Conservation (phyloP, 2,888 invertebrate genomes). For the Acronicta alni region DNA sequence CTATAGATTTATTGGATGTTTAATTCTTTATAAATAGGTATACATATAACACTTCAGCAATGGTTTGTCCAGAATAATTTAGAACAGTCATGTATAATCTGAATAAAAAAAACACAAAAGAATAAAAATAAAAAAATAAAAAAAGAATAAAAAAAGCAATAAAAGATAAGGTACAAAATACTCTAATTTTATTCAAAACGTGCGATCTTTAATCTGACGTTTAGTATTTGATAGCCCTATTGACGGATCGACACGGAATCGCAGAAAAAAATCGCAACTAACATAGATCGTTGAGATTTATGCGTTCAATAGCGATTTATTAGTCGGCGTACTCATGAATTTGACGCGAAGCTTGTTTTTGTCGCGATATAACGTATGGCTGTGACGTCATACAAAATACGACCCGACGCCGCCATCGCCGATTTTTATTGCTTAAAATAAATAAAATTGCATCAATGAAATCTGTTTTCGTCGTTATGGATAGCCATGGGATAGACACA, state of each 20-base stretch:
- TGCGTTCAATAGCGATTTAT: conserved; percentile 67
- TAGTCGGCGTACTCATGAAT: conserved; percentile 68
- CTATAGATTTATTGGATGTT: background rate
- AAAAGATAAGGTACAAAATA: conserved; percentile 24
- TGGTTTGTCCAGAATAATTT: conserved; percentile 9
- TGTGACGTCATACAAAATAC: conserved; percentile 68
- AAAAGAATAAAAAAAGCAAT: conserved; percentile 2
- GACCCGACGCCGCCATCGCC: conserved; percentile 49
- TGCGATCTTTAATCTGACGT: conserved; percentile 40
- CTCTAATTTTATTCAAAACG: conserved; percentile 46
- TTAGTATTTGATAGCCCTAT: conserved; percentile 49
- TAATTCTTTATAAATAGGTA: background rate
- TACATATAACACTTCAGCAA: background rate
- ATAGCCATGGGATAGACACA: conserved; percentile 29
- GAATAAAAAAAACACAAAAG: too few relatives aligned
- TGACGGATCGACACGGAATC: conserved; percentile 49
- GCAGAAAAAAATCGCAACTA: conserved; percentile 64
- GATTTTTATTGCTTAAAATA: conserved; percentile 67
- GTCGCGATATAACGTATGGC: conserved; percentile 65
- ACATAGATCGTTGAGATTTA: conserved; percentile 69
- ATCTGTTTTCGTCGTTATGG: conserved; percentile 52
- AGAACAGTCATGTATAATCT: conserved; percentile 8
- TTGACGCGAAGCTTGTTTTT: conserved; percentile 67
- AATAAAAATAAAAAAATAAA: too few relatives aligned
- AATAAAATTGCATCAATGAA: conserved; percentile 67